A percentile compares a stretch with the other conserved stretches of the same genome.
These are phyloP conservation scores for Plebejus melissa DNA, from an alignment of 2,888 invertebrate species.

Conservation along the genomic window DNA sequence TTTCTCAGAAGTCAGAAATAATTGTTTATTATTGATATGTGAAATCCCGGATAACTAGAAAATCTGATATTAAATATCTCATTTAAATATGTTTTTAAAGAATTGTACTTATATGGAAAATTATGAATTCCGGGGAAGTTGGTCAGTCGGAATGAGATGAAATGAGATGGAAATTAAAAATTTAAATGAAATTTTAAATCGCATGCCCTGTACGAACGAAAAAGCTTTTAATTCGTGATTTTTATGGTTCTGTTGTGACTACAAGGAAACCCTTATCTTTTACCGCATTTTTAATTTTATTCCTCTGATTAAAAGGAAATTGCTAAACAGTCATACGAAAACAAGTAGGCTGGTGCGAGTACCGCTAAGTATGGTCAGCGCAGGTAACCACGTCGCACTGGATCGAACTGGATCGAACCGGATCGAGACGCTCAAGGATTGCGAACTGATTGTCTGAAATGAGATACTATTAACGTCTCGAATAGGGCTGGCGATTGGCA, in stretches of 20 bases:
- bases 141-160: no score
- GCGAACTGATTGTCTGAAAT: conserved; percentile 38
- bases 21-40: conserved; percentile 9
- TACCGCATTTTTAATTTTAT: neutral
- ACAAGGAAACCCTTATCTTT: neutral
- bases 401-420: conserved; percentile 35
- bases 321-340: neutral
- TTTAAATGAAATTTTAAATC: no score
- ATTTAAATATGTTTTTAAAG: neutral
- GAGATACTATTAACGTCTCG: conserved; percentile 34
- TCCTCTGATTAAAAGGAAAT: neutral
- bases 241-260: neutral
- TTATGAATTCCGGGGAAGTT: no score
- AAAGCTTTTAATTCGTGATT: neutral
- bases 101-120: no score
- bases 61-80: neutral
- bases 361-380: conserved; percentile 34
- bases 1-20: conserved; percentile 17
- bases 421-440: conserved; percentile 35
- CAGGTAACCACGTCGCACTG: conserved; percentile 39
- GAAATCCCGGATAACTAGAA: neutral
- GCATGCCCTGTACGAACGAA: no score
- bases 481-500: neutral
- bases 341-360: conserved; percentile 20
- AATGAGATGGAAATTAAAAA: no score